Base-by-base conservation (phyloP, 2,113 vertebrate genomes). In the Mobula birostris region DNA sequence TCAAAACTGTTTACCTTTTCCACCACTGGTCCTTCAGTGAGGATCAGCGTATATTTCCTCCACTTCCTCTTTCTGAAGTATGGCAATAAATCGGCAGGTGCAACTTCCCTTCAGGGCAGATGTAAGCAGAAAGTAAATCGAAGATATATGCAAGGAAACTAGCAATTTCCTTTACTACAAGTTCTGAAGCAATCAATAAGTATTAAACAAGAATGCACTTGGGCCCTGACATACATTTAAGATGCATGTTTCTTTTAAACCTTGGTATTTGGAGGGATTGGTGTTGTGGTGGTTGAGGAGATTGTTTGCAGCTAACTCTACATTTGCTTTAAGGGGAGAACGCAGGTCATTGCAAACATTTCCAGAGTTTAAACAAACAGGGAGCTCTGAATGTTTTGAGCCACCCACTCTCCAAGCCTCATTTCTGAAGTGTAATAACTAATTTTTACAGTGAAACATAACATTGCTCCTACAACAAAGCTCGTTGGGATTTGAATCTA, bases 401-500 rank as follows among this genome's bases (percentile, higher is more conserved):
- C 14, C 58, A 68, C 85, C 85, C 61, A 90, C 85, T 90, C 85
- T 2, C 6, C 29, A 15, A 29, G 29, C 27, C 27, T 63, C 29
- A 88, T 24, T 14, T 32, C 63, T 88, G 85, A 88, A 88, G 85
- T 32, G 7, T 66, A 90, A 68, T 68, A 66, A 90, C n/a, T 63
- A 66, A 90, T 15, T 90, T 36, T 90, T 66, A 68, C 29, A 66
- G 85, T 36, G 85, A 90, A 66, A 90, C 85, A 19, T 32, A 66
- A 68, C 85, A 90, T 66, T 32, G 32, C 85, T 90, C n/a, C 32
- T 66, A 88, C 58, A 66, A 66, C 58, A 15, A 63, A 68, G n/a
- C 61, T 90, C 12, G 66, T 66, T 61, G 66, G n/a, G 61, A 90
- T 90, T 90, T 90, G 85, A 90, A 90, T 88, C 61, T 14, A 32